Conservation (phyloP, 1,140 invertebrate species). For the Vollenhovia emeryi region DNA sequence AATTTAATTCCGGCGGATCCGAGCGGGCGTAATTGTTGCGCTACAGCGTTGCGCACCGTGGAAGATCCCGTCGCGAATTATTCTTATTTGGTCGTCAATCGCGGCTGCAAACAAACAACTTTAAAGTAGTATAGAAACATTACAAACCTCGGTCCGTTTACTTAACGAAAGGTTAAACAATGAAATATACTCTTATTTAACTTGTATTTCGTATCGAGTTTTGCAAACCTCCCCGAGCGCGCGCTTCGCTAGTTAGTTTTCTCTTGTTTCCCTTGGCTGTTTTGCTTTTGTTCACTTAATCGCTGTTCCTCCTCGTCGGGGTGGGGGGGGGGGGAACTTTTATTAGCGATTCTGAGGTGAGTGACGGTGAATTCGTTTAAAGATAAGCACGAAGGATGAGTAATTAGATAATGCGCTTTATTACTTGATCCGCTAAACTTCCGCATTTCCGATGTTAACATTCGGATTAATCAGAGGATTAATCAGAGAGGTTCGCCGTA, state of each 20-base stretch:
- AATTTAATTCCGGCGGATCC: constrained; percentile 15
- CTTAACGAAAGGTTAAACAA: constrained; percentile 40
- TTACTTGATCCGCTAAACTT: constrained; percentile 18
- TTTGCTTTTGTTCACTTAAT: constrained; percentile 34
- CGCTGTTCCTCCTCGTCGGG: not conserved
- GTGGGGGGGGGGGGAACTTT: too few relatives aligned
- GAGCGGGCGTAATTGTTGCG: not conserved
- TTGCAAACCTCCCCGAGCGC: not conserved
- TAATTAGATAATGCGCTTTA: constrained; percentile 38
- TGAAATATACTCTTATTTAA: constrained; percentile 45
- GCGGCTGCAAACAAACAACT: constrained; percentile 23
- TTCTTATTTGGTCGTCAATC: constrained; percentile 31
- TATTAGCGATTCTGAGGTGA: constrained; percentile 39
- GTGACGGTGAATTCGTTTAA: constrained; percentile 37
- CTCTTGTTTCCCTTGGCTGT: constrained; percentile 6
- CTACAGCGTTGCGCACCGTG: not conserved
- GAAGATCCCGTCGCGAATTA: constrained; percentile 20
- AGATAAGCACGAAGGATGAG: not conserved
- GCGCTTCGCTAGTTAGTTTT: constrained; percentile 3
- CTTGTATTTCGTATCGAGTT: constrained; percentile 40
- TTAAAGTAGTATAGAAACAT: constrained; percentile 25
- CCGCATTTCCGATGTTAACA: not conserved
- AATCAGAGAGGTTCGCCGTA: constrained; percentile 6
- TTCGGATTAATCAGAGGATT: constrained; percentile 27
- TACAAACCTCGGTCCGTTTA: not conserved